Evolutionary conservation across 2,113 vertebrate species (phyloP).

Genomic region (Solenodon paradoxus): DNA sequence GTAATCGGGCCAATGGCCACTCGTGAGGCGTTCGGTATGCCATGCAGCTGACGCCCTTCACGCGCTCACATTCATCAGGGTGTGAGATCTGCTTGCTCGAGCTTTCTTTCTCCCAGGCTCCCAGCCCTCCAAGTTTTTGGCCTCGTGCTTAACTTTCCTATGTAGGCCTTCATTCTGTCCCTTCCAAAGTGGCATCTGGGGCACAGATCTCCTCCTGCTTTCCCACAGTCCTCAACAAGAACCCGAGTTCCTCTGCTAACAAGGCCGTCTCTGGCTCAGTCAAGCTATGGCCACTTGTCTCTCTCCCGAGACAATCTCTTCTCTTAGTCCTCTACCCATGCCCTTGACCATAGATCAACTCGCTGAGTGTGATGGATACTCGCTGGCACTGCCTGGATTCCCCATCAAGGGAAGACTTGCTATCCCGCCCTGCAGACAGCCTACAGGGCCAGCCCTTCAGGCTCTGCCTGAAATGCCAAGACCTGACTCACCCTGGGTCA

Average conservation of each 20-base stretch:
- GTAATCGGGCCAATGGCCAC: background rate
- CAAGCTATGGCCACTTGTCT: background rate
- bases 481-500: background rate
- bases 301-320: background rate
- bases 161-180: background rate
- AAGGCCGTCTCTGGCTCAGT: background rate
- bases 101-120: background rate
- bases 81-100: background rate
- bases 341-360: background rate
- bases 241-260: background rate
- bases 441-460: background rate
- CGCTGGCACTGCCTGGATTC: background rate
- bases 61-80: background rate
- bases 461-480: background rate
- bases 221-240: background rate
- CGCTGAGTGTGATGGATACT: background rate
- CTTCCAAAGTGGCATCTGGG: background rate
- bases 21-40: background rate
- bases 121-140: background rate
- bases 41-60: background rate
- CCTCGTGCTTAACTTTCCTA: background rate
- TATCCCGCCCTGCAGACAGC: background rate
- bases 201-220: background rate
- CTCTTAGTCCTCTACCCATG: background rate
- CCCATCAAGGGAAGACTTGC: background rate